These are phyloP conservation scores for Anarsia innoxiella DNA, from an alignment of 2,888 invertebrate species.

Conservation along the genomic window DNA sequence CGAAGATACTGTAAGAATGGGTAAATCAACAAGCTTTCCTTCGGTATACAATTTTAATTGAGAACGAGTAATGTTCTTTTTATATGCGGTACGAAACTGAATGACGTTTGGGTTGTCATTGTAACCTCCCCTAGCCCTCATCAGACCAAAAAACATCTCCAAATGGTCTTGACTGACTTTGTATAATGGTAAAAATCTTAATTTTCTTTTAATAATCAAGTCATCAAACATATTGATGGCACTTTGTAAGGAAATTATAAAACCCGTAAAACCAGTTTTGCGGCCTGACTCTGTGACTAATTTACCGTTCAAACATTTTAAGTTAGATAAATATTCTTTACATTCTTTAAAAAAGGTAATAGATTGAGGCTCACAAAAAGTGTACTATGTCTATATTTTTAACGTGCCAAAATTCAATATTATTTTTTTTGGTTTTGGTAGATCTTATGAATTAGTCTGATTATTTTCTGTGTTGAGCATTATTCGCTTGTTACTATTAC, in stretches of 20 bases:
- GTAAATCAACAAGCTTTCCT: neutral
- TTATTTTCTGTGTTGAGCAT: no score
- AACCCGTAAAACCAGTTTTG: slow-evolving; percentile 8
- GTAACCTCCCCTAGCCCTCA: no score
- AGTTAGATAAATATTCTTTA: slow-evolving; percentile 1
- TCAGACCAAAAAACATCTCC: no score
- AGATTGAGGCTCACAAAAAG: no score
- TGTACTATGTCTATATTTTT: no score
- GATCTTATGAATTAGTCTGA: no score
- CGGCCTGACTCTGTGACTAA: slow-evolving; percentile 1
- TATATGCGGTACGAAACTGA: neutral
- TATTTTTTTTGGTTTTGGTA: no score
- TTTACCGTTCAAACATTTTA: slow-evolving; percentile 4
- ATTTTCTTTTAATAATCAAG: slow-evolving; percentile 4
- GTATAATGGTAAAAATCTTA: slow-evolving; percentile 4
- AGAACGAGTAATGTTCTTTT: slow-evolving; percentile 2
- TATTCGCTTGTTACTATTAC: no score
- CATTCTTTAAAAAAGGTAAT: no score
- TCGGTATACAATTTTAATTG: neutral
- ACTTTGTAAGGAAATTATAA: slow-evolving; percentile 5
- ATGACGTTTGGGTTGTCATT: neutral
- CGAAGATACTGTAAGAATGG: neutral
- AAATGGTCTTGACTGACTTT: slow-evolving; percentile 7
- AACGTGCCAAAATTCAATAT: no score
- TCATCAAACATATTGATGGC: slow-evolving; percentile 7